Conservation (phyloP, 2,797 vertebrate genomes). For the Eupleurogrammus muticus region DNA sequence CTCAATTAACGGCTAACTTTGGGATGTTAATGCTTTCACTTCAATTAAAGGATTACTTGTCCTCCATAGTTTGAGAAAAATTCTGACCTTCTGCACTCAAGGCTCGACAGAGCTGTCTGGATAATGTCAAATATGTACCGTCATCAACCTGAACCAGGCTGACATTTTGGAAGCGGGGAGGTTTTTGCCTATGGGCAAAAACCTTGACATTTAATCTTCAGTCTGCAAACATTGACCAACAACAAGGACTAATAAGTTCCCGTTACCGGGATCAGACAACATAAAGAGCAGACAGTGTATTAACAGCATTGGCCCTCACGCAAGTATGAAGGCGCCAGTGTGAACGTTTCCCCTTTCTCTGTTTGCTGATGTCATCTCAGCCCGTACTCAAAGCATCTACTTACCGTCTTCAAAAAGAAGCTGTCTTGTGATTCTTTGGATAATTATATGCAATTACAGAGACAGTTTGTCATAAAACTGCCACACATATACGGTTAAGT, state of each 20-base stretch:
- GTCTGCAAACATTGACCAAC: constrained; percentile 28
- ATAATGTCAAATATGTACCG: constrained; percentile 55
- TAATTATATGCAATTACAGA: constrained; percentile 77
- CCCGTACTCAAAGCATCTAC: constrained; percentile 52
- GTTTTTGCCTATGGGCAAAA: constrained; percentile 39
- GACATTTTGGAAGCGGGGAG: constrained; percentile 43
- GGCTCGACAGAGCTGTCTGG: constrained; percentile 48
- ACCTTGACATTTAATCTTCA: constrained; percentile 27
- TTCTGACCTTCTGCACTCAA: constrained; percentile 50
- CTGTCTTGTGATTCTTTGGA: constrained; percentile 45
- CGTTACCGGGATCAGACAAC: constrained; percentile 3
- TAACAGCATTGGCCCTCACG: constrained; percentile 40
- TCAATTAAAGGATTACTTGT: constrained; percentile 62
- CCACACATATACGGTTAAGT: constrained; percentile 62
- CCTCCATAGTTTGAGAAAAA: constrained; percentile 50
- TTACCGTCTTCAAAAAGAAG: constrained; percentile 65
- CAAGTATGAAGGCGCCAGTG: constrained; percentile 27
- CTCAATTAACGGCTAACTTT: constrained; percentile 30
- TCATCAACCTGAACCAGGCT: constrained; percentile 44
- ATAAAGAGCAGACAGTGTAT: constrained; percentile 18
- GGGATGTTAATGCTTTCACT: constrained; percentile 35
- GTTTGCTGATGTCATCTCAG: constrained; percentile 59
- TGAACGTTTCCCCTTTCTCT: constrained; percentile 46
- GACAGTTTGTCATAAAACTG: constrained; percentile 70
- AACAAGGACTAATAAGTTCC: constrained; percentile 23